Evolutionary conservation across 2,113 vertebrate genomes (phyloP).

Genomic region (Rhabdornis inornatus): DNA sequence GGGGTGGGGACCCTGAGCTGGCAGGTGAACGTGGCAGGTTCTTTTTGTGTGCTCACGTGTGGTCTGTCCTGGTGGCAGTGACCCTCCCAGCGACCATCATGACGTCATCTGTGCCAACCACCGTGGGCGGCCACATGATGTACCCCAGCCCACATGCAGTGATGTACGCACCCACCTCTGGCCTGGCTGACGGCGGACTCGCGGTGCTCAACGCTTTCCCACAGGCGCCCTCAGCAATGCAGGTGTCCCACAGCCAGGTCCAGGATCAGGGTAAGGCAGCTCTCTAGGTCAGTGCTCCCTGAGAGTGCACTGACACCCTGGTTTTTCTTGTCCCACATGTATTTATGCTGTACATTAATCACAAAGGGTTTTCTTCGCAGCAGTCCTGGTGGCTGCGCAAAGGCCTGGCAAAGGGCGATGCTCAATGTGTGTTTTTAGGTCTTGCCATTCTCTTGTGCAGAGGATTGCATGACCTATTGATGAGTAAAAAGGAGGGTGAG

Average conservation of each 20-base stretch:
- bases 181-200: slow-evolving; percentile 87
- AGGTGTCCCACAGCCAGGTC: slow-evolving; percentile 90
- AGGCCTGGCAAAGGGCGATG: not conserved
- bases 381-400: not conserved
- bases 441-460: accelerated
- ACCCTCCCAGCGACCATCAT: slow-evolving; percentile 98
- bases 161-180: slow-evolving; percentile 93
- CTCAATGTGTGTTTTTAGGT: not conserved
- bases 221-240: slow-evolving; percentile 89
- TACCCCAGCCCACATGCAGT: slow-evolving; percentile 93
- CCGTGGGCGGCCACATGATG: slow-evolving; percentile 98
- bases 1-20: not conserved
- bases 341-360: not conserved
- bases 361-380: not conserved
- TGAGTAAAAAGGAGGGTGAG: not conserved
- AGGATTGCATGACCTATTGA: not conserved
- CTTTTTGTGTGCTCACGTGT: not conserved
- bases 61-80: slow-evolving; percentile 72
- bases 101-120: slow-evolving; percentile 92
- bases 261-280: slow-evolving; percentile 88
- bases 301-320: not conserved
- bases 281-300: not conserved
- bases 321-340: accelerated
- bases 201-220: slow-evolving; percentile 98
- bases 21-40: not conserved